Evolutionary conservation across 2,888 invertebrate genomes (phyloP).

Genomic region (Epinotia demarniana): DNA sequence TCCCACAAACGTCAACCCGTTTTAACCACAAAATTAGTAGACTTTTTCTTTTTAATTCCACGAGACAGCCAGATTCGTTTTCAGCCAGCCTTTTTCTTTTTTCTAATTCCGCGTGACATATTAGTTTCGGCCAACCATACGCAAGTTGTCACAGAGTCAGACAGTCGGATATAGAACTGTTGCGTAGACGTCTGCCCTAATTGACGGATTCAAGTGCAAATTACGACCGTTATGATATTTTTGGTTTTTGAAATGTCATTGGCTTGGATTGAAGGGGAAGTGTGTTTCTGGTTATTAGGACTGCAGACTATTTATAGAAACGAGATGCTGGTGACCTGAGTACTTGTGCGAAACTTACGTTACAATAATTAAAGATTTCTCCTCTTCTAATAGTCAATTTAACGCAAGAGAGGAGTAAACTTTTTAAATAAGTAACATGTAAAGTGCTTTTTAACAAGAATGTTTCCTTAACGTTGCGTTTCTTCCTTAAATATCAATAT

Average conservation of each 20-base stretch:
- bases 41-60: constrained; percentile 16
- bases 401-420: background rate
- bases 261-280: constrained; percentile 17
- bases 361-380: too few species aligned
- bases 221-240: constrained; percentile 36
- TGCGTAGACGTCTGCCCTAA: constrained; percentile 57
- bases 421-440: background rate
- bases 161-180: constrained; percentile 60
- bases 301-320: background rate
- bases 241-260: constrained; percentile 21
- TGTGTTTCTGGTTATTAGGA: constrained; percentile 8
- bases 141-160: constrained; percentile 48
- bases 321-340: background rate
- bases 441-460: constrained; percentile 14
- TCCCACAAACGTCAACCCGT: constrained; percentile 5
- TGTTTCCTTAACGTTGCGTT: constrained; percentile 13
- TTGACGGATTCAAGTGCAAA: constrained; percentile 52
- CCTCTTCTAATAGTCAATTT: too few species aligned
- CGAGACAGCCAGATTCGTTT: constrained; percentile 25
- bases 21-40: constrained; percentile 22
- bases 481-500: constrained; percentile 18
- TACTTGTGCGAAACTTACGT: background rate
- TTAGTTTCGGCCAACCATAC: constrained; percentile 46
- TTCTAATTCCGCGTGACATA: constrained; percentile 13
- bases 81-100: constrained; percentile 24